Base-by-base conservation (phyloP, 1,140 invertebrate genomes). In the Holotrichia oblita region DNA sequence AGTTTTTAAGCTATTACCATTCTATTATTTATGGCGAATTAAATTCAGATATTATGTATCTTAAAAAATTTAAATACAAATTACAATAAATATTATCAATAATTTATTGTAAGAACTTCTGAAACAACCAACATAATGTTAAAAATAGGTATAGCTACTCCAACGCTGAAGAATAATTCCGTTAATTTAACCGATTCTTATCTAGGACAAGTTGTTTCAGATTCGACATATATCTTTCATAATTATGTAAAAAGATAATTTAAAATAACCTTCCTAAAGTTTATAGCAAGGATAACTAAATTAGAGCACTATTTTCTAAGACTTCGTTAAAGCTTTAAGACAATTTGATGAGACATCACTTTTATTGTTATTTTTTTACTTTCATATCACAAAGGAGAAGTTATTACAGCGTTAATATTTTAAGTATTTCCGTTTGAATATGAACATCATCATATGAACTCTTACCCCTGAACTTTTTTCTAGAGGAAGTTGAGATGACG, bases 401-500 rank as follows among this genome's bases (percentile, higher is more conserved):
- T 55, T 14, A 17, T 55, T 55, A 55, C 14, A n/a, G 14, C 17
- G 14, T 6, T n/a, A 17, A 55, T n/a, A 55, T 55, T 55, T 55
- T 55, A 55, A 55, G 48, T 55, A 55, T 55, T 55, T 55, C 48
- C 48, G n/a, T 14, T 55, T n/a, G 48, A 17, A 55, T 17, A 55
- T 17, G 17, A 55, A 17, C 48, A 69, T 22, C 27, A 34, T 27
- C 12, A 9, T 69, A 17, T 34, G 22, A 69, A 69, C 61, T 69
- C 61, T 69, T 69, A 69, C 61, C 61, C 61, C 61, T 69, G 22
- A 69, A 69, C 61, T 27, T 69, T 69, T 69, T 34, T 34, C 61
- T 27, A 69, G 22, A 69, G 61, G 61, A 69, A 69, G 61, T 69
- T 22, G 61, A 27, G 61, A 69, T 69, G 61, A 74, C 73, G 73